Evolutionary conservation across 2,113 vertebrate genomes (phyloP).

Genomic region (Pseudolaguvia tuberculata): DNA sequence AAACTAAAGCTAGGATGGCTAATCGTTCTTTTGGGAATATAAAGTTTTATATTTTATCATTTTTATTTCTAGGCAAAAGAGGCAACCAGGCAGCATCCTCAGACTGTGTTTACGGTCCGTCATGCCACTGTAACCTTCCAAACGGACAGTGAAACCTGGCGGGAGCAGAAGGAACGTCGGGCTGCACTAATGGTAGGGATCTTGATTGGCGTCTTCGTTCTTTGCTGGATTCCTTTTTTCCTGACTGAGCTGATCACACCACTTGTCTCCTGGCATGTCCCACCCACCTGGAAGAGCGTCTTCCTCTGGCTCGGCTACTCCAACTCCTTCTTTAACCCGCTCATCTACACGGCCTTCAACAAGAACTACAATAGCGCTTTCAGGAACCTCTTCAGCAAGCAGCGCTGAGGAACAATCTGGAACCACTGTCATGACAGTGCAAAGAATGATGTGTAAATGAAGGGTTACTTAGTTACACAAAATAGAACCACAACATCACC

Average conservation of each 20-base stretch:
- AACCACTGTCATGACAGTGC: neutral
- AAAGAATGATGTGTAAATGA: neutral
- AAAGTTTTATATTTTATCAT: neutral
- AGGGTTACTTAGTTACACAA: neutral
- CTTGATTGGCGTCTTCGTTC: constrained; percentile 53
- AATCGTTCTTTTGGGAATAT: neutral
- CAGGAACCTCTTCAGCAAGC: constrained; percentile 43
- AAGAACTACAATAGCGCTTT: constrained; percentile 51
- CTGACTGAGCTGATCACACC: constrained; percentile 44
- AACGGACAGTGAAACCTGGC: constrained; percentile 69
- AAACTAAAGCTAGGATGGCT: too few relatives aligned
- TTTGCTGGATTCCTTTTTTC: constrained; percentile 62
- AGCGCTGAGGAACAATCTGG: constrained; percentile 5
- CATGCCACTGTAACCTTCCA: constrained; percentile 71
- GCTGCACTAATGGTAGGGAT: constrained; percentile 55
- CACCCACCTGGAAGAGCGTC: constrained; percentile 43
- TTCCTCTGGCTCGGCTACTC: constrained; percentile 58
- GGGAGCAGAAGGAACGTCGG: constrained; percentile 66
- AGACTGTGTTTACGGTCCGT: constrained; percentile 68
- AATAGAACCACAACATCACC: too few relatives aligned
- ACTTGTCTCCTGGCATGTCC: constrained; percentile 43
- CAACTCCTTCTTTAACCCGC: constrained; percentile 59
- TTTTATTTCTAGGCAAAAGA: constrained; percentile 61
- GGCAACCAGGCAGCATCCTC: constrained; percentile 60
- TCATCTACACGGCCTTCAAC: constrained; percentile 56